These are phyloP conservation scores for Fistularia tabacaria DNA, from an alignment of 2,797 vertebrate species.

Conservation along the genomic window DNA sequence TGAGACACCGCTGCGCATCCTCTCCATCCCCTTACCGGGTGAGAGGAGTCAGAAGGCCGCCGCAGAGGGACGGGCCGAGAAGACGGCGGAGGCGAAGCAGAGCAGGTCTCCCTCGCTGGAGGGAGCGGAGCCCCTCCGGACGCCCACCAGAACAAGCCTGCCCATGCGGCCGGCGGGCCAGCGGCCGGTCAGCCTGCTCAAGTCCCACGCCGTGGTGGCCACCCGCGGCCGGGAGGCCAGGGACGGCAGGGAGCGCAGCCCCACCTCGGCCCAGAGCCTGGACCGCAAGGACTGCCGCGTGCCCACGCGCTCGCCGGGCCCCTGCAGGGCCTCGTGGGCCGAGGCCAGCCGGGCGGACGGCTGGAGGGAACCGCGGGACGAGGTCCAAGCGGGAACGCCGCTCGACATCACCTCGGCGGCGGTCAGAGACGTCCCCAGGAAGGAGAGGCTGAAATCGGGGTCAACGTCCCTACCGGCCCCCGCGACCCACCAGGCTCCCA, in stretches of 20 bases:
- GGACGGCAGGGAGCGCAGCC: slow-evolving; percentile 70
- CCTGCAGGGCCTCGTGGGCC: slow-evolving; percentile 87
- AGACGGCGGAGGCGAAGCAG: slow-evolving; percentile 40
- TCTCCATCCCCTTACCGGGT: slow-evolving; percentile 46
- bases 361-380: slow-evolving; percentile 55
- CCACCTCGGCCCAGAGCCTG: slow-evolving; percentile 76
- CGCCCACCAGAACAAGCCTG: slow-evolving; percentile 57
- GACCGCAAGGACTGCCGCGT: slow-evolving; percentile 74
- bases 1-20: slow-evolving; percentile 53
- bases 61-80: slow-evolving; percentile 31
- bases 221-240: slow-evolving; percentile 62
- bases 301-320: slow-evolving; percentile 67
- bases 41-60: slow-evolving; percentile 48
- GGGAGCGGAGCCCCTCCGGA: slow-evolving; percentile 44
- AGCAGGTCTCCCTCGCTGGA: slow-evolving; percentile 44
- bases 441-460: slow-evolving; percentile 74
- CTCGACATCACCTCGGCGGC: slow-evolving; percentile 62
- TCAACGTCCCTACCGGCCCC: slow-evolving; percentile 74
- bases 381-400: slow-evolving; percentile 52
- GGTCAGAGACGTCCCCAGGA: slow-evolving; percentile 77
- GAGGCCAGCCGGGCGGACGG: slow-evolving; percentile 74
- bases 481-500: slow-evolving; percentile 45
- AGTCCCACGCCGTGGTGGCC: slow-evolving; percentile 66
- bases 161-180: slow-evolving; percentile 62
- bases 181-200: slow-evolving; percentile 69